Base-by-base conservation (phyloP, 2,888 invertebrate genomes). In the Nemotelus pantherinus region DNA sequence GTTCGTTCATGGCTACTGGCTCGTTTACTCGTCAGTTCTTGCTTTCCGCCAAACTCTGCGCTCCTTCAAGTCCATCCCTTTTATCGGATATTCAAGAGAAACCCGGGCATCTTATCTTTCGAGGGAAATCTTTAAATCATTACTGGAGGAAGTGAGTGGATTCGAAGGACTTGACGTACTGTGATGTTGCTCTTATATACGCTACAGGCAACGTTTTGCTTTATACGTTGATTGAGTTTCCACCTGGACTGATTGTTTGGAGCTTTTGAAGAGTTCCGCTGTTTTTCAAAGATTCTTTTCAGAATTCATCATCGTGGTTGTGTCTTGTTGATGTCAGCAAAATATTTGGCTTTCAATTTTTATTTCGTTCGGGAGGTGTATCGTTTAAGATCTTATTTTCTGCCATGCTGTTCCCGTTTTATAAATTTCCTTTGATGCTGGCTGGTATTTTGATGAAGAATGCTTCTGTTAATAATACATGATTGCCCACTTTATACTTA, bases 181-280 rank as follows among this genome's bases (percentile, higher is more conserved):
- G 45, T 25, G 3, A 60, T 39, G 41, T 41, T 39, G 7, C 25
- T 60, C 4, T 60, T 41, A 60, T 9, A 65, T 65, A n/a, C 65
- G 65, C 65, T 65, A 10, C 10, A 10, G 45, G 7, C 45, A 58
- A 2, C 65, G 45, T 41, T 65, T 44, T 65, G 10, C 65, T 10
- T 65, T 65, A 10, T 43, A 58, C n/a, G 7, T 64, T 64, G 41
- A 65, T 45, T 65, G 65, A 65, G 45, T 65, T 65, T 65, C 47
- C 65, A 47, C 47, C 45, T 45, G 3, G 25, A 4, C 65, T 45
- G 65, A 45, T 65, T 65, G 65, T 44, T 4, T 39, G 41, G 45
- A 44, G 65, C 10, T n/a, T 47, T 65, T 45, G 7, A 43, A 60
- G 41, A 60, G 50, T 25, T 25, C 25, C 25, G 25, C 25, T 25